Percentiles rank a stretch among this genome's conserved stretches.
phyloP scores from a whole-genome alignment of 2,797 vertebrate genomes.

The Paguma larvata region DNA sequence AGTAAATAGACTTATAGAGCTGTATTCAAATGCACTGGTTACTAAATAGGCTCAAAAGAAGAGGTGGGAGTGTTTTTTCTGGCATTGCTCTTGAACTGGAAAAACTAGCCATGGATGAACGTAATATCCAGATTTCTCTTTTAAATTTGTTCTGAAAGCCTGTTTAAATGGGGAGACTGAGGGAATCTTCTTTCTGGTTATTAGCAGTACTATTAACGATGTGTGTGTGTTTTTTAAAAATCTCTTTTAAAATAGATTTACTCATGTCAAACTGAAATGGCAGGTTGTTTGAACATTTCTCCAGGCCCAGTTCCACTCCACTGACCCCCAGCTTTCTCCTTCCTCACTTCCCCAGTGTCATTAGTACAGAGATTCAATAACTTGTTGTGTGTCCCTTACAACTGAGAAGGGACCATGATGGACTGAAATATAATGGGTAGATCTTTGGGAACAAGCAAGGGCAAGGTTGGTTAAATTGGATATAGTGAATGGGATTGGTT shows the following conservation, averaged over 20 bases:
- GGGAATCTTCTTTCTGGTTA: slow-evolving; percentile 54
- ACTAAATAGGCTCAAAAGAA: slow-evolving; percentile 45
- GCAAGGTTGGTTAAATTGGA: slow-evolving; percentile 22
- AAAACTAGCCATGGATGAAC: slow-evolving; percentile 24
- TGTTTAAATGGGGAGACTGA: slow-evolving; percentile 66
- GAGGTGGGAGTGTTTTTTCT: slow-evolving; percentile 1
- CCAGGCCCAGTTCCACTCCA: neutral
- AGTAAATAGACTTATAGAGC: slow-evolving; percentile 39
- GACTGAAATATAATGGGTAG: slow-evolving; percentile 27
- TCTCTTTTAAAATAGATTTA: slow-evolving; percentile 60
- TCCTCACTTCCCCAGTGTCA: slow-evolving; percentile 13
- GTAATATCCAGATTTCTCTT: slow-evolving; percentile 58
- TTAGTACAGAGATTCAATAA: slow-evolving; percentile 44
- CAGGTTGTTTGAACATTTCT: slow-evolving; percentile 54
- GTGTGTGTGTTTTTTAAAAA: neutral
- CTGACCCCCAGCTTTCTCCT: slow-evolving; percentile 49
- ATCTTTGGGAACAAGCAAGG: slow-evolving; percentile 33
- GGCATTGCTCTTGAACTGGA: slow-evolving; percentile 32
- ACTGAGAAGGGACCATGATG: neutral
- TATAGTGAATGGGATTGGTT: slow-evolving; percentile 20
- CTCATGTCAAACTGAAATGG: slow-evolving; percentile 31
- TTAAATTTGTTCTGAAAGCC: slow-evolving; percentile 51
- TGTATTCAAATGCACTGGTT: slow-evolving; percentile 61
- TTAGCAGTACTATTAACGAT: slow-evolving; percentile 52
- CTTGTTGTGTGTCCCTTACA: neutral